These are phyloP conservation scores for Drosophila peninsularis DNA, from an alignment of 2,888 invertebrate genomes.

Conservation along the genomic window DNA sequence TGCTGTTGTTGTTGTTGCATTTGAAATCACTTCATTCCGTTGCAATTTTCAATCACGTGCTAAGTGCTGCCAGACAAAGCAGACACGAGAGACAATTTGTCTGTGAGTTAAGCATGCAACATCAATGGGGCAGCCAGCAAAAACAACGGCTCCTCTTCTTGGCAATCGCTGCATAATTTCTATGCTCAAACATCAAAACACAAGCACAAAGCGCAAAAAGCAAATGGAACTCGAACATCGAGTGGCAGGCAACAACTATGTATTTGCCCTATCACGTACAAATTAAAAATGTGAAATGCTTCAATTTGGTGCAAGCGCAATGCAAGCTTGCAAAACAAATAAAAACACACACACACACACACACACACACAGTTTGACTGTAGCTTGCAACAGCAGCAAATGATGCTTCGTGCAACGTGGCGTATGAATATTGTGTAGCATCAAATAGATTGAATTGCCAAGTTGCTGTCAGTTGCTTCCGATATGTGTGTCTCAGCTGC, in stretches of 20 bases:
- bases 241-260: slow-evolving; percentile 59
- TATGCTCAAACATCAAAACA: slow-evolving; percentile 56
- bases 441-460: slow-evolving; percentile 18
- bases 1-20: slow-evolving; percentile 8
- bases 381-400: slow-evolving; percentile 22
- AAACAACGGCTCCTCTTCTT: slow-evolving; percentile 20
- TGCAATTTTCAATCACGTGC: slow-evolving; percentile 81
- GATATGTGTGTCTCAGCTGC: not conserved
- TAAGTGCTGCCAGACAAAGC: slow-evolving; percentile 72
- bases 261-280: slow-evolving; percentile 82
- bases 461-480: slow-evolving; percentile 18
- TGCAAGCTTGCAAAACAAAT: slow-evolving; percentile 48
- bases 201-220: slow-evolving; percentile 24
- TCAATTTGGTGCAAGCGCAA: slow-evolving; percentile 74
- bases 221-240: slow-evolving; percentile 50
- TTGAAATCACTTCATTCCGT: slow-evolving; percentile 76
- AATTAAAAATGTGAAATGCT: slow-evolving; percentile 83
- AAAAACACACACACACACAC: not conserved
- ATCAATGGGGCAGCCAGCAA: slow-evolving; percentile 16
- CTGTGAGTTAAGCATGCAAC: slow-evolving; percentile 62
- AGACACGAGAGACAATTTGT: slow-evolving; percentile 65
- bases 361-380: not conserved
- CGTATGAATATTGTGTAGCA: slow-evolving; percentile 32
- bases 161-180: slow-evolving; percentile 63
- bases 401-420: slow-evolving; percentile 21